Evolutionary conservation across 1,140 invertebrate species (phyloP).

Genomic region (Brachionus plicatilis): DNA sequence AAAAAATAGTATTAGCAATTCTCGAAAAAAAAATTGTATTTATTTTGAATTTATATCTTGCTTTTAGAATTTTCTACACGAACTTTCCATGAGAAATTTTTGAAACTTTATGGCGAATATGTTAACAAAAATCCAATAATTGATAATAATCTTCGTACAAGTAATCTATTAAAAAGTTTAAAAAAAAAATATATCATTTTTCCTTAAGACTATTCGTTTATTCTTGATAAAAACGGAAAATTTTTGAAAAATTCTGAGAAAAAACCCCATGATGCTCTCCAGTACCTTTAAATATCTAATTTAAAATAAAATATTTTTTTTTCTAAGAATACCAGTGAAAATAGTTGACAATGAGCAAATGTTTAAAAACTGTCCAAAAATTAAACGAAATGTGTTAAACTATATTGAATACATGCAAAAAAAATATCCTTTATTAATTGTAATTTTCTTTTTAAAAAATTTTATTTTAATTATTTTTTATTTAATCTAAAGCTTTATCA

Average conservation of each 20-base stretch:
- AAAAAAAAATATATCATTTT: not conserved
- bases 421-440: slow-evolving; percentile 19
- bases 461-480: not conserved
- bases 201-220: not conserved
- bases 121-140: not conserved
- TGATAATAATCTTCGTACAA: not conserved
- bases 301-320: not conserved
- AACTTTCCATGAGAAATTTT: slow-evolving; percentile 7
- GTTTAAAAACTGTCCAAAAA: slow-evolving; percentile 7
- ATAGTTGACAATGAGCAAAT: not conserved
- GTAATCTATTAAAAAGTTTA: not conserved
- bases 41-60: not conserved
- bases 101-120: not conserved
- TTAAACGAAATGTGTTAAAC: slow-evolving; percentile 4
- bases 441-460: not conserved
- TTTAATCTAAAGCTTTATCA: slow-evolving; percentile 6
- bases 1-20: no score
- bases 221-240: not conserved
- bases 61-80: not conserved
- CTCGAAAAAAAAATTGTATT: no score
- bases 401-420: slow-evolving; percentile 17
- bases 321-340: not conserved
- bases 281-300: not conserved
- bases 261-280: not conserved
- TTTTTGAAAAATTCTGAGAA: not conserved